A percentile compares a stretch with the other conserved stretches of the same genome.
phyloP scores from a whole-genome alignment of 2,888 invertebrate genomes.

The Yponomeuta malinellus region DNA sequence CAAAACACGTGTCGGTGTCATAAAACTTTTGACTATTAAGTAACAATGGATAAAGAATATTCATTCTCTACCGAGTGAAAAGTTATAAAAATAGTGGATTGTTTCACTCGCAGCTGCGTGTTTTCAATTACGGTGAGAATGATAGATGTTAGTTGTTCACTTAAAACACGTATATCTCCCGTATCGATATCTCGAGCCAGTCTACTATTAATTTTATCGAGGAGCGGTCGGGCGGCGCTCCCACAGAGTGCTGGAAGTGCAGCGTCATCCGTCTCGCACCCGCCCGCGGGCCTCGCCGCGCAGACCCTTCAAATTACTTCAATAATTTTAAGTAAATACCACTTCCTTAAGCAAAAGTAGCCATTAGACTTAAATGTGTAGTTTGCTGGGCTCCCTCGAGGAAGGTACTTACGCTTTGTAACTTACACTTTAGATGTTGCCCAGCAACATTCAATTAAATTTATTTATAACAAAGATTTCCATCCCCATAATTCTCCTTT shows the following conservation, averaged over 20 bases:
- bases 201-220: constrained; percentile 60
- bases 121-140: constrained; percentile 58
- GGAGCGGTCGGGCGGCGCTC: constrained; percentile 35
- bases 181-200: constrained; percentile 53
- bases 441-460: neutral
- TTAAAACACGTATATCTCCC: constrained; percentile 59
- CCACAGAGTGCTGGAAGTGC: constrained; percentile 48
- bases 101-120: constrained; percentile 51
- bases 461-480: neutral
- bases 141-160: constrained; percentile 62
- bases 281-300: constrained; percentile 31
- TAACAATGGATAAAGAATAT: neutral
- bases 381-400: neutral
- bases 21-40: constrained; percentile 39
- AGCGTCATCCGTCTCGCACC: constrained; percentile 59
- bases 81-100: constrained; percentile 35
- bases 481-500: neutral
- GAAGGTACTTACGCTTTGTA: neutral
- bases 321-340: constrained; percentile 66
- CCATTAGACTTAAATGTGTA: neutral
- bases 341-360: constrained; percentile 30
- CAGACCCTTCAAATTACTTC: constrained; percentile 52
- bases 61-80: neutral
- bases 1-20: constrained; percentile 59
- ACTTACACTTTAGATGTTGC: neutral